phyloP scores from a whole-genome alignment of 2,113 vertebrate genomes.

The Galbula dea region DNA sequence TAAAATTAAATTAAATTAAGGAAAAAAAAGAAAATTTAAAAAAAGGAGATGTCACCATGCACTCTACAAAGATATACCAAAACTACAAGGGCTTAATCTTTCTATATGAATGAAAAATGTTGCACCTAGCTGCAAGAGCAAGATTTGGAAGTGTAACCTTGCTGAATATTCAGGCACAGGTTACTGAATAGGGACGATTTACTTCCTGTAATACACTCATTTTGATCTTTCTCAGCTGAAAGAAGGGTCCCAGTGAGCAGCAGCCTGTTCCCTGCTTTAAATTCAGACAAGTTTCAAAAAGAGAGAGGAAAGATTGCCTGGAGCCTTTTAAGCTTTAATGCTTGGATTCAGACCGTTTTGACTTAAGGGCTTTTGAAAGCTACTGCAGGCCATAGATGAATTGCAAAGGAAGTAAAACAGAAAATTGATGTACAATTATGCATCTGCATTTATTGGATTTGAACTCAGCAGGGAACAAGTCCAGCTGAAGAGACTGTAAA shows the following conservation, averaged over 20 bases:
- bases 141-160: neutral
- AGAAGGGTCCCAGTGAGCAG: neutral
- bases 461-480: neutral
- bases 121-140: neutral
- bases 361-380: neutral
- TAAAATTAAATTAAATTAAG: too few relatives aligned
- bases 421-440: constrained; percentile 7
- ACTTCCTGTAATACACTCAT: neutral
- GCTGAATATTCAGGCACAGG: neutral
- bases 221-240: neutral
- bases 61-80: neutral
- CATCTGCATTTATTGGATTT: constrained; percentile 38
- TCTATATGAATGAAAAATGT: neutral
- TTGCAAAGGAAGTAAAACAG: constrained; percentile 22
- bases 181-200: neutral
- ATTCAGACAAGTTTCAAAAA: neutral
- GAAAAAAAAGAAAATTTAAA: too few relatives aligned
- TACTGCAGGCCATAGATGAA: neutral
- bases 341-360: neutral
- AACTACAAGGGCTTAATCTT: neutral
- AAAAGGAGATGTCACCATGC: neutral
- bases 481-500: constrained; percentile 34
- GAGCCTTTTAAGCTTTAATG: neutral
- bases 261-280: neutral
- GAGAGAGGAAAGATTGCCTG: neutral